phyloP scores from a whole-genome alignment of 2,113 vertebrate genomes.

The Sapayoa aenigma region DNA sequence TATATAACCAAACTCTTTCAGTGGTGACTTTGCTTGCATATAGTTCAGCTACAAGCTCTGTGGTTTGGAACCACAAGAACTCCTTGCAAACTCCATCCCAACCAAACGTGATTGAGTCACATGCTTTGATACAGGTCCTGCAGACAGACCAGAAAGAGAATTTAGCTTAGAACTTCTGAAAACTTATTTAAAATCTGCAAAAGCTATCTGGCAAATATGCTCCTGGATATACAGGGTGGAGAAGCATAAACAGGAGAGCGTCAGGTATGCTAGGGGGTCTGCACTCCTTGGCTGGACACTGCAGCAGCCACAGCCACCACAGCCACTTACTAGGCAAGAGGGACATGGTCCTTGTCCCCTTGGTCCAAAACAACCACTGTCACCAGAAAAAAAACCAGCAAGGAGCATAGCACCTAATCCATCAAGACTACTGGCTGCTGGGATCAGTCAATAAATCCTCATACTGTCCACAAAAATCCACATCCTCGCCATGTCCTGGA shows the following conservation, averaged over 20 bases:
- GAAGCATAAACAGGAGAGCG: not conserved
- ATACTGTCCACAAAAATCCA: not conserved
- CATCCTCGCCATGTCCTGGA: rapidly evolving
- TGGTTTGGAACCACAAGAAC: not conserved
- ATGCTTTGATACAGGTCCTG: not conserved
- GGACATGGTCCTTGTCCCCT: not conserved
- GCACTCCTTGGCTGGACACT: not conserved
- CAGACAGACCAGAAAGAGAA: not conserved
- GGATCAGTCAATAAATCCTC: not conserved
- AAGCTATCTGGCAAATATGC: not conserved
- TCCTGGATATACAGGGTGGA: not conserved
- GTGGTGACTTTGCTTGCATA: not conserved
- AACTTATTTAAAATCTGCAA: not conserved
- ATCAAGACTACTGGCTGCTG: not conserved
- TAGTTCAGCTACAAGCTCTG: not conserved
- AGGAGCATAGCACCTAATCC: not conserved
- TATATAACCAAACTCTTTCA: not conserved
- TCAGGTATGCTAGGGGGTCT: not conserved
- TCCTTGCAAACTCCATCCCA: not conserved
- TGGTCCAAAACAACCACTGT: not conserved
- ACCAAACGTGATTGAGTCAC: not conserved
- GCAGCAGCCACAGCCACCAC: not conserved
- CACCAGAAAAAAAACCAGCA: not conserved
- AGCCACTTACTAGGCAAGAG: not conserved
- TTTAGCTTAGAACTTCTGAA: not conserved